A percentile compares a stretch with the other conserved stretches of the same genome.
Conservation (phyloP, 2,113 vertebrate genomes). For the Tympanuchus pallidicinctus region DNA sequence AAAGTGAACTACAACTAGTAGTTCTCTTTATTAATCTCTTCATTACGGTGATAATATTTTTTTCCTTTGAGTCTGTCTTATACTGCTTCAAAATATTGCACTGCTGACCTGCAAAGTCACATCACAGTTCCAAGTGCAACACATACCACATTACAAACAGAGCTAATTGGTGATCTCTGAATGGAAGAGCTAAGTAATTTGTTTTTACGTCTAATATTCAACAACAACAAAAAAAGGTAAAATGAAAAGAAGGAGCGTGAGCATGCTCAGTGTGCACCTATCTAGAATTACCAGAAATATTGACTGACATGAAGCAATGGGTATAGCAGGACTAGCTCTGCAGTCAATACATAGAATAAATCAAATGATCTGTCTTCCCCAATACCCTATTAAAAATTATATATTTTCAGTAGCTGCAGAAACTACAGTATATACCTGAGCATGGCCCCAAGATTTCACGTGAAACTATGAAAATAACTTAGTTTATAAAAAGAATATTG, state of each 20-base stretch:
- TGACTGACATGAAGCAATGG: constrained; percentile 75
- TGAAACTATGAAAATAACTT: constrained; percentile 17
- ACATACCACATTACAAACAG: constrained; percentile 64
- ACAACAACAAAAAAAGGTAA: constrained; percentile 73
- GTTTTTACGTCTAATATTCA: constrained; percentile 70
- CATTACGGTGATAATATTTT: background rate
- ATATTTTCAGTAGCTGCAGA: constrained; percentile 14
- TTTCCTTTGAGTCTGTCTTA: background rate
- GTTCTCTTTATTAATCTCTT: background rate
- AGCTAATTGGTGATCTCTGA: constrained; percentile 69
- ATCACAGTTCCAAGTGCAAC: constrained; percentile 70
- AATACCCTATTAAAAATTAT: constrained; percentile 82
- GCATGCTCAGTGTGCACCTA: constrained; percentile 17
- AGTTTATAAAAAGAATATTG: constrained; percentile 27
- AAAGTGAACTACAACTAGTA: background rate
- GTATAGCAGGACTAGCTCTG: constrained; percentile 50
- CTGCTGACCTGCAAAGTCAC: background rate
- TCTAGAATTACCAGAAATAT: constrained; percentile 84
- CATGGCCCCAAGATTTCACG: background rate
- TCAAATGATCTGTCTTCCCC: constrained; percentile 72
- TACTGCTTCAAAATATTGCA: background rate
- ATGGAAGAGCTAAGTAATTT: constrained; percentile 74
- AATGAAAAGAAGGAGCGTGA: constrained; percentile 64
- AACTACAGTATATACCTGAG: background rate
- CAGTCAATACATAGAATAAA: constrained; percentile 74